Base-by-base conservation (phyloP, 2,113 vertebrate species). In the Leptodactylus fuscus region DNA sequence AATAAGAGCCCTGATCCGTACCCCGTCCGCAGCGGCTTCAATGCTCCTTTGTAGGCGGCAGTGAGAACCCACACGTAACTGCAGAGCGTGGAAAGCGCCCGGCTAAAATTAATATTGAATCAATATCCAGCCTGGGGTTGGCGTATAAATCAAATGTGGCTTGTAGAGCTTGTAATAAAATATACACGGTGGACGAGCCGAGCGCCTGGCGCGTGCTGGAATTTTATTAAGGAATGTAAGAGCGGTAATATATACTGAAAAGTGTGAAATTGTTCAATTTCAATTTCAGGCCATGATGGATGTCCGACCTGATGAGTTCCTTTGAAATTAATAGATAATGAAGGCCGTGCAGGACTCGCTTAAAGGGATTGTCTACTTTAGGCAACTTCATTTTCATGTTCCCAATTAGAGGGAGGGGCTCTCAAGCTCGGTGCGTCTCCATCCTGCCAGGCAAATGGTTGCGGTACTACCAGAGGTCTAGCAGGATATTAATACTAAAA, bases 41-140 rank as follows among this genome's bases (percentile, higher is more conserved):
- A 48, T 65, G 51, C 5, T 51, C 62, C 69, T 58, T 36, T 18
- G 10, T 79, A 0, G 75, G 60, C 46, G 6, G 11, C 24, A 29
- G 11, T 32, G 53, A 49, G 62, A 85, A 81, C 1, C 60, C 85
- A 29, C 44, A 87, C 85, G 83, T 38, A 9, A 83, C 4, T 49
- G 13, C 84, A 1, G 13, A 36, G 3, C 2, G 76, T 81, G 81
- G 86, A 48, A 49, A 1, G 74, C 41, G 70, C 32, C 29, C 18
- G n/a, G 77, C 76, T 87, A 78, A 84, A 69, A 67, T 88, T 87
- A 85, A 88, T 70, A 78, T 36, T 62, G 53, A 85, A 81, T 27
- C 81, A 78, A 83, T 88, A 48, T 46, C 91, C 89, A 89, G 76
- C 87, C 84, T 36, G 88, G 89, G 86, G 89, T 79, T 88, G 85